phyloP scores from a whole-genome alignment of 2,797 vertebrate genomes.

The Setipinna tenuifilis region DNA sequence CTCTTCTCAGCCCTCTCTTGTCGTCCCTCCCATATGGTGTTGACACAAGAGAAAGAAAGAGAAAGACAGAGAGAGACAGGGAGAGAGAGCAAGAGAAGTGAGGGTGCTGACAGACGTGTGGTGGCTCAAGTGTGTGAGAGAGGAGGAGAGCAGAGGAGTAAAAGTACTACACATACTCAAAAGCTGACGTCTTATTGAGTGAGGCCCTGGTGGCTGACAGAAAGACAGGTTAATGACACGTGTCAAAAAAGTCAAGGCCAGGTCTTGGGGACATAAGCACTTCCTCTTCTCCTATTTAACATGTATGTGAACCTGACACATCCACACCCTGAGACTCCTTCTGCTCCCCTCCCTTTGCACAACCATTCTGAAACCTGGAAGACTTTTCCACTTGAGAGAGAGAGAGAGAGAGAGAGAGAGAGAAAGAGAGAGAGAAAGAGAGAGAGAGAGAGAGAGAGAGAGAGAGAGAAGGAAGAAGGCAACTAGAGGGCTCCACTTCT shows the following conservation, averaged over 20 bases:
- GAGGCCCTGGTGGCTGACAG: background rate
- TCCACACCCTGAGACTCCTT: background rate
- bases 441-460: conserved; percentile 4
- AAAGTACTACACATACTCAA: background rate
- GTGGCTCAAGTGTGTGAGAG: background rate
- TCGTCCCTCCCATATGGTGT: too few relatives aligned
- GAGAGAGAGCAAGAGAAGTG: too few relatives aligned
- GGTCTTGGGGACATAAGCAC: background rate
- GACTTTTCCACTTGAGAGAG: background rate
- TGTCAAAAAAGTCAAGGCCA: background rate
- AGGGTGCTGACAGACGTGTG: background rate
- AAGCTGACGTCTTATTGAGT: background rate
- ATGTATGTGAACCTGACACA: background rate
- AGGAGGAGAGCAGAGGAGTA: background rate
- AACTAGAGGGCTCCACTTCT: background rate
- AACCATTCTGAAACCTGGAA: conserved; percentile 1
- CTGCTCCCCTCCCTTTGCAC: background rate
- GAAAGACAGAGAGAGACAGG: too few relatives aligned
- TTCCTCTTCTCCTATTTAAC: background rate
- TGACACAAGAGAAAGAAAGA: too few relatives aligned
- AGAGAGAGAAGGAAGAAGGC: background rate
- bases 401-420: background rate
- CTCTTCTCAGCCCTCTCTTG: background rate
- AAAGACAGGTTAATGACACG: background rate
- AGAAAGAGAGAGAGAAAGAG: background rate